Percentiles rank a stretch among this genome's conserved stretches.
Conservation (phyloP, 2,797 vertebrate genomes). For the Periparus ater region DNA sequence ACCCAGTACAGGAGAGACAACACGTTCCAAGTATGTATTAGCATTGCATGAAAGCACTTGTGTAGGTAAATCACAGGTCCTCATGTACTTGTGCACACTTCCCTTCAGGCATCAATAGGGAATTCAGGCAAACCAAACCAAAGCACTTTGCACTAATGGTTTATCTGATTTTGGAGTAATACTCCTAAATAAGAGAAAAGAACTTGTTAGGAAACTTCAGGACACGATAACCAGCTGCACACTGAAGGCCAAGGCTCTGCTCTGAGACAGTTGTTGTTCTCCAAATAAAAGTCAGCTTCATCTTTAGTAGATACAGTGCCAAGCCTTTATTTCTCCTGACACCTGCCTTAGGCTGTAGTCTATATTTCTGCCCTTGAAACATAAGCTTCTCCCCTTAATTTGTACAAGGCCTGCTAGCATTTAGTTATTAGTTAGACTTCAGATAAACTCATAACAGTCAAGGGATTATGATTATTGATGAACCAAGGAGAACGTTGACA, state of each 20-base stretch:
- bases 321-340: neutral
- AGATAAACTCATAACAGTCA: neutral
- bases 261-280: neutral
- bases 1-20: neutral
- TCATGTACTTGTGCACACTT: neutral
- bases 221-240: neutral
- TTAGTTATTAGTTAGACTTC: neutral
- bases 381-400: neutral
- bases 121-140: neutral
- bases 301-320: too few species aligned
- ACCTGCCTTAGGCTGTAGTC: neutral
- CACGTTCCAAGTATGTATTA: neutral
- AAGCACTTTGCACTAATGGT: neutral
- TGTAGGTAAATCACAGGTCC: neutral
- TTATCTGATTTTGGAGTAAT: neutral
- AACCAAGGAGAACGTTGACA: neutral
- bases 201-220: neutral
- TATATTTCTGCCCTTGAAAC: neutral
- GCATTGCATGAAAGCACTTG: neutral
- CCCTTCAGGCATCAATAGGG: neutral
- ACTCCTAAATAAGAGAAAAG: neutral
- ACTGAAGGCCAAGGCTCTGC: neutral
- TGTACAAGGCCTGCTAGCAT: neutral
- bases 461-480: neutral
- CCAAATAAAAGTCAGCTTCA: neutral